Percentiles rank a stretch among this genome's conserved stretches.
phyloP scores from a whole-genome alignment of 2,113 vertebrate genomes.

The Coptodon bakossiorum region DNA sequence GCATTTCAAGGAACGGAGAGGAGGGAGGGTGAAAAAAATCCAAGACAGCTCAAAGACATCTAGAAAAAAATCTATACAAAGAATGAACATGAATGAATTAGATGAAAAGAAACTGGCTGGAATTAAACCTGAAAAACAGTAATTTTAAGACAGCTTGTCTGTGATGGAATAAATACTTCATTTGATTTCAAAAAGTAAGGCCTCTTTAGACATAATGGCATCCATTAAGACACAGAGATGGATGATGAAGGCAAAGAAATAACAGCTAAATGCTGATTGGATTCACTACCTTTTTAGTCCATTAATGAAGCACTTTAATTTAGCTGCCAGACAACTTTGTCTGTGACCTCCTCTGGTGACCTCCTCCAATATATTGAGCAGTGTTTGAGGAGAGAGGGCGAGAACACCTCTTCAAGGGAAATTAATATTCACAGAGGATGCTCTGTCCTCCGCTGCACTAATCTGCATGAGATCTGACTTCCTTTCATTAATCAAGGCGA shows the following conservation, averaged over 20 bases:
- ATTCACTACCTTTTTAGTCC: constrained; percentile 46
- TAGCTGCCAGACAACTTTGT: constrained; percentile 54
- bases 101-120: neutral
- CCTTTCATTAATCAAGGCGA: constrained; percentile 70
- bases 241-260: constrained; percentile 6
- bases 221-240: constrained; percentile 29
- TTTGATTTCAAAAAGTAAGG: neutral
- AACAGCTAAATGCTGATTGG: constrained; percentile 41
- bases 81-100: neutral
- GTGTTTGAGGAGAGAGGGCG: constrained; percentile 33
- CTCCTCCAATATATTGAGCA: constrained; percentile 49
- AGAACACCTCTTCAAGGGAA: constrained; percentile 57
- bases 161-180: neutral
- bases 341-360: constrained; percentile 53
- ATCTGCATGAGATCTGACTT: constrained; percentile 71
- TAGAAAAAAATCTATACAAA: neutral
- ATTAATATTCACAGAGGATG: constrained; percentile 67
- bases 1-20: neutral
- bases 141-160: neutral
- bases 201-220: constrained; percentile 4
- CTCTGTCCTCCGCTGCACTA: constrained; percentile 51
- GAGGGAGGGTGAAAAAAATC: neutral
- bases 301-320: constrained; percentile 60
- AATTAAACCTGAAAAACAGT: neutral
- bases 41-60: neutral